Conservation (phyloP, 1,140 invertebrate genomes). For the Tetranychus urticae region DNA sequence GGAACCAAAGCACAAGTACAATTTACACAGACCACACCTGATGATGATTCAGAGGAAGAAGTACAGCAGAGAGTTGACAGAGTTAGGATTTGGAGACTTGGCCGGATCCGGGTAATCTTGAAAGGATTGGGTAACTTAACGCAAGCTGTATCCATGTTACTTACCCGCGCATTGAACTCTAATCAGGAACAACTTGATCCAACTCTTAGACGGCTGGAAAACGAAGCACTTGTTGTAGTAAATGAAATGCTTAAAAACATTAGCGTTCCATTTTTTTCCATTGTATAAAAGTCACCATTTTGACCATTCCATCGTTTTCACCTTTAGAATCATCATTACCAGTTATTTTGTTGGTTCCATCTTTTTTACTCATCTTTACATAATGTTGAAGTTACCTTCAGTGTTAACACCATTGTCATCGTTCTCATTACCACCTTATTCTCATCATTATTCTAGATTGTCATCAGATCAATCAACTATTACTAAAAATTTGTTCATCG, state of each 20-base stretch:
- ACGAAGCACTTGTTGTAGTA: not conserved
- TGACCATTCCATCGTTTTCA: no score
- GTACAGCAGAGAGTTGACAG: constrained; percentile 10
- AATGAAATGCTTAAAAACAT: constrained; percentile 9
- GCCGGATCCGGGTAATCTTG: constrained; percentile 12
- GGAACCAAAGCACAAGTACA: constrained; percentile 14
- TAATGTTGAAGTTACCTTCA: no score
- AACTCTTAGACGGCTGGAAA: constrained; percentile 4
- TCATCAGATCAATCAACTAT: no score
- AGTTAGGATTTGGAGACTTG: constrained; percentile 15
- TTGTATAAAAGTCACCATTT: not conserved
- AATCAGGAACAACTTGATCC: constrained; percentile 4
- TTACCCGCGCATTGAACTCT: not conserved
- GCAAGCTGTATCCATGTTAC: constrained; percentile 1
- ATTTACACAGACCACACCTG: constrained; percentile 12
- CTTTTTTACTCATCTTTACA: no score
- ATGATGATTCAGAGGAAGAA: constrained; percentile 8
- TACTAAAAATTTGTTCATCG: no score
- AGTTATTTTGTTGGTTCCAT: no score
- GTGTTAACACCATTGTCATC: no score
- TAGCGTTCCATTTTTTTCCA: constrained; percentile 10
- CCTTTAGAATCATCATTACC: no score
- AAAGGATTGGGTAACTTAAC: constrained; percentile 15
- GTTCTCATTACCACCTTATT: no score
- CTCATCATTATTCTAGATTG: no score